These are phyloP conservation scores for Olivierus martensii DNA, from an alignment of 1,140 invertebrate species.

Conservation along the genomic window DNA sequence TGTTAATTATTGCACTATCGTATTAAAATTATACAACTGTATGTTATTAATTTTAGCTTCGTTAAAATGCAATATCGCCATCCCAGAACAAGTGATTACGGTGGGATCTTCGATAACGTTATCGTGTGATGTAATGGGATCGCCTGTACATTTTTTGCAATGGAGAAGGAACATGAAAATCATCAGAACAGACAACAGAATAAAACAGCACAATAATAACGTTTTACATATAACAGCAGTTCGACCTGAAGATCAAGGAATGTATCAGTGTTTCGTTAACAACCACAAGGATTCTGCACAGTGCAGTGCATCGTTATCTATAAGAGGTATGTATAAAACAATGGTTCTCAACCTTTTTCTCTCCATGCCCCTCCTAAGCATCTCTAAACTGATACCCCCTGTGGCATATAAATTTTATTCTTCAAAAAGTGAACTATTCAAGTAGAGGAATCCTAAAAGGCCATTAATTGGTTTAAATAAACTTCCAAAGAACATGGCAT, in stretches of 20 bases:
- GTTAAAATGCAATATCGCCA: background rate
- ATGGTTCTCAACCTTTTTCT: too few species aligned
- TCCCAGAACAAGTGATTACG: conserved; percentile 4
- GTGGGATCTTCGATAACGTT: conserved; percentile 10
- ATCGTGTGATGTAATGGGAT: conserved; percentile 15
- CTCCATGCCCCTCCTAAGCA: too few species aligned
- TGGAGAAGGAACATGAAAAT: conserved; percentile 14
- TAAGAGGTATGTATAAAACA: conserved; percentile 30
- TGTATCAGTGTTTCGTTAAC: conserved; percentile 92
- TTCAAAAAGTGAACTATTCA: too few species aligned
- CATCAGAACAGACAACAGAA: conserved; percentile 7
- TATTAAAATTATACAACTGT: too few species aligned
- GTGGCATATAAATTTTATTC: too few species aligned
- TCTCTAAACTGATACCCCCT: too few species aligned
- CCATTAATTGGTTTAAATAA: too few species aligned
- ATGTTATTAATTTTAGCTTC: too few species aligned
- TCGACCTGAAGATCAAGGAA: conserved; percentile 87
- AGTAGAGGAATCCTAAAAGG: too few species aligned
- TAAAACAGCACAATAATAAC: conserved; percentile 13
- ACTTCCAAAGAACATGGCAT: too few species aligned
- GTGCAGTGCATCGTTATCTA: conserved; percentile 27
- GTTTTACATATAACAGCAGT: conserved; percentile 38
- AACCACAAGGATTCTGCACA: conserved; percentile 76
- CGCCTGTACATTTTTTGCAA: conserved; percentile 8
- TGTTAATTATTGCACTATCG: background rate